Evolutionary conservation across 64 coral and sea anemone species (phyloP).

Genomic region (Montipora capricornis): DNA sequence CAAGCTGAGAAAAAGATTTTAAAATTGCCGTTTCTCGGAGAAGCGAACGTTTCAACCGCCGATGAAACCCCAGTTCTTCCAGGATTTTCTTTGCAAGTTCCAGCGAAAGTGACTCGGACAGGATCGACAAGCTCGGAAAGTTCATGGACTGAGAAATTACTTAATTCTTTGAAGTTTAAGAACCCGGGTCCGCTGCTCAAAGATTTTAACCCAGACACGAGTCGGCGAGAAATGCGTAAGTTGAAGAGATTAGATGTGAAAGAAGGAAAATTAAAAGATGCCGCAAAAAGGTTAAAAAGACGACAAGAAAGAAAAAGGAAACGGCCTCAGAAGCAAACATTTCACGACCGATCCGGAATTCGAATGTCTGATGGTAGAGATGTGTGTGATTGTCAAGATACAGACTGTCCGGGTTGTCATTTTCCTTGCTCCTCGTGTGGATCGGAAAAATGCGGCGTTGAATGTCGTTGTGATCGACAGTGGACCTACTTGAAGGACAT

Average conservation of each 20-base stretch:
- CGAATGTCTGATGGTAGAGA: constrained; percentile 84
- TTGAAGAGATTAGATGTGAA: constrained; percentile 67
- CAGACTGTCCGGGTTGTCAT: constrained; percentile 90
- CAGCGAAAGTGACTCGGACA: constrained; percentile 29
- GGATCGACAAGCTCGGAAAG: constrained; percentile 53
- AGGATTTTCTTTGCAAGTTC: constrained; percentile 33
- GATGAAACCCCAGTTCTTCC: constrained; percentile 19
- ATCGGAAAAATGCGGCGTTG: constrained; percentile 96
- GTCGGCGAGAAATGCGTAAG: constrained; percentile 91
- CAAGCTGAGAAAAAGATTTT: constrained; percentile 18
- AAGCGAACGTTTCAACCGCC: background rate
- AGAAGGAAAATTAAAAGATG: background rate
- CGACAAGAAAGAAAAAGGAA: constrained; percentile 49
- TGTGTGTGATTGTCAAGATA: constrained; percentile 96
- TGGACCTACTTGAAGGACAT: constrained; percentile 94
- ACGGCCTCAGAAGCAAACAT: constrained; percentile 49
- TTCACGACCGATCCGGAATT: constrained; percentile 86
- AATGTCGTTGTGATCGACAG: constrained; percentile 88
- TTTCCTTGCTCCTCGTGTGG: constrained; percentile 96
- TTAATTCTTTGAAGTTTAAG: constrained; percentile 90
- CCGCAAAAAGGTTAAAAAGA: background rate
- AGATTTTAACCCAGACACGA: constrained; percentile 95
- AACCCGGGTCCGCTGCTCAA: constrained; percentile 89
- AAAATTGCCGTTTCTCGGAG: background rate
- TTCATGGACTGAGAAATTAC: constrained; percentile 78